These are phyloP conservation scores for Brachionus paranguensis DNA, from an alignment of 1,140 invertebrate genomes.

Conservation along the genomic window DNA sequence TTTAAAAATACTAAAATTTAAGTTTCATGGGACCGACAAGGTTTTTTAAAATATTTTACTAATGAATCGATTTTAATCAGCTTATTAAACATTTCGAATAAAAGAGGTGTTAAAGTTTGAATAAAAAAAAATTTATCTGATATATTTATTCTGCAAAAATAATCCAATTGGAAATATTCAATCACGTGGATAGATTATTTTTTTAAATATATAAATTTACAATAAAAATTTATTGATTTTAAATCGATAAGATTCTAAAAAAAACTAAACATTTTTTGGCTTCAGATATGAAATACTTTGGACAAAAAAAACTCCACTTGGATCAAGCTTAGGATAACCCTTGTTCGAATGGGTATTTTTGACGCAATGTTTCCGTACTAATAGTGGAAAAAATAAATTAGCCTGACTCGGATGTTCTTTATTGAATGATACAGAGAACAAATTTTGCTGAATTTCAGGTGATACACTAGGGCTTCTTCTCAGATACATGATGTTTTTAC, in stretches of 20 bases:
- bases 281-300: conserved; percentile 32
- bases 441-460: background rate
- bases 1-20: background rate
- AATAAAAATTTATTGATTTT: conserved; percentile 6
- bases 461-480: background rate
- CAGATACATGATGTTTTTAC: background rate
- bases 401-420: background rate
- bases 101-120: background rate
- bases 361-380: background rate
- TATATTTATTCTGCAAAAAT: background rate
- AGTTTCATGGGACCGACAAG: background rate
- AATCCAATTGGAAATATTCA: background rate
- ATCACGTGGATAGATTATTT: background rate
- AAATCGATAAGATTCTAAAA: background rate
- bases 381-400: conserved; percentile 13
- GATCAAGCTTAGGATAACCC: background rate
- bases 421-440: background rate
- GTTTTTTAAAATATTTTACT: background rate
- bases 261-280: background rate
- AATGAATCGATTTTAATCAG: background rate
- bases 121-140: background rate
- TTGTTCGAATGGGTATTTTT: background rate
- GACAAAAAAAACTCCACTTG: background rate
- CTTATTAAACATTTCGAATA: background rate
- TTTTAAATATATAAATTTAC: background rate